phyloP scores from a whole-genome alignment of 2,888 invertebrate genomes.

The Ypsolopha scabrella region DNA sequence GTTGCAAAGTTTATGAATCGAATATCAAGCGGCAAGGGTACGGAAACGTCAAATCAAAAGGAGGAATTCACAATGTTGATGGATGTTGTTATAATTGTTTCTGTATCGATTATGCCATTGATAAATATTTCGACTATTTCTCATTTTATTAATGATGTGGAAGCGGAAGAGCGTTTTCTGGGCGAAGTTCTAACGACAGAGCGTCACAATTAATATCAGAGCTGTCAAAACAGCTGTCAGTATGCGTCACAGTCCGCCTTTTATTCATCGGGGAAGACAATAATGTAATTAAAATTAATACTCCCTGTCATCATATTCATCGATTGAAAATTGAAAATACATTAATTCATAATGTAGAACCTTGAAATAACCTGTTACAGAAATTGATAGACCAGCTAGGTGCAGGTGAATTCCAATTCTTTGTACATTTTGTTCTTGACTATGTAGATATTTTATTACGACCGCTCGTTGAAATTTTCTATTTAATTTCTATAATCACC shows the following conservation, averaged over 20 bases:
- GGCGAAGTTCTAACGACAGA: constrained; percentile 55
- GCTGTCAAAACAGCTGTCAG: constrained; percentile 67
- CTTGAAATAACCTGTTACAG: too few species aligned
- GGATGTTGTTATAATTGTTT: constrained; percentile 70
- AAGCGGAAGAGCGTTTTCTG: constrained; percentile 57
- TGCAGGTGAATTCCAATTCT: neutral
- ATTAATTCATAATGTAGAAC: neutral
- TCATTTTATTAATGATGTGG: constrained; percentile 69
- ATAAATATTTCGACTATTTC: constrained; percentile 69
- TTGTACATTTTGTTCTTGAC: neutral
- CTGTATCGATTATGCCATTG: constrained; percentile 71
- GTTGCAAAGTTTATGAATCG: constrained; percentile 17
- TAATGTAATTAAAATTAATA: constrained; percentile 38
- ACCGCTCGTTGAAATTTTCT: too few species aligned
- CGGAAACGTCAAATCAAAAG: constrained; percentile 20
- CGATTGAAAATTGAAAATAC: neutral
- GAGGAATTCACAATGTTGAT: constrained; percentile 61
- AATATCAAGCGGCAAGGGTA: constrained; percentile 7
- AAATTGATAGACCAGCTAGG: too few species aligned
- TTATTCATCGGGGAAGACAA: constrained; percentile 32
- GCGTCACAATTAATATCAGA: constrained; percentile 65
- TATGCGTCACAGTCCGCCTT: constrained; percentile 26
- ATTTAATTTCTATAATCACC: too few species aligned
- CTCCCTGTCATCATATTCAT: neutral
- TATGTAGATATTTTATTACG: too few species aligned